phyloP scores from a whole-genome alignment of 1,140 invertebrate genomes.

The Linepithema humile region DNA sequence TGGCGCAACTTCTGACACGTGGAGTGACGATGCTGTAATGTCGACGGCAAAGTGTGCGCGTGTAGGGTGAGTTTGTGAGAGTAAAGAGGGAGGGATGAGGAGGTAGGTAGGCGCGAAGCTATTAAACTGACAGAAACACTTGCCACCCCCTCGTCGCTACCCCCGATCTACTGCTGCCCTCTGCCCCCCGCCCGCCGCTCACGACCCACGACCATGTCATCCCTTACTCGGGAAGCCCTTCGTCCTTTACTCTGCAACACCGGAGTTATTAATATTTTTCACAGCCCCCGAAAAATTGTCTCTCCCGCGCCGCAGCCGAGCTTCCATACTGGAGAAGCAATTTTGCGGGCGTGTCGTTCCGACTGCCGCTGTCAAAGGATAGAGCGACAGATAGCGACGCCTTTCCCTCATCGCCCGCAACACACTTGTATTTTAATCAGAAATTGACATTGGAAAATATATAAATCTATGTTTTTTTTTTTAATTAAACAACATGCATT shows the following conservation, averaged over 20 bases:
- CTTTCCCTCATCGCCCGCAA: neutral
- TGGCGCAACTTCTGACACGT: conserved; percentile 82
- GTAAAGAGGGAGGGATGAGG: conserved; percentile 49
- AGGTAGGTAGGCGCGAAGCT: conserved; percentile 79
- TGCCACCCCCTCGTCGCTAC: conserved; percentile 80
- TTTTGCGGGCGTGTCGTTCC: conserved; percentile 79
- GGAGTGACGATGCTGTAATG: conserved; percentile 82
- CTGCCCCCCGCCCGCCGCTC: conserved; percentile 54
- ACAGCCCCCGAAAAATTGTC: conserved; percentile 80
- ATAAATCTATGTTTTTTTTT: neutral
- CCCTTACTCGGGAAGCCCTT: conserved; percentile 70
- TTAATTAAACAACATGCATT: neutral
- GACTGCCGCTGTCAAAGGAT: conserved; percentile 79
- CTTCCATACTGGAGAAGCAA: conserved; percentile 72
- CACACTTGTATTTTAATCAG: conserved; percentile 9
- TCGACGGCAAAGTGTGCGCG: conserved; percentile 76
- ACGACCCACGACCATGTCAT: conserved; percentile 67
- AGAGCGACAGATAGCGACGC: conserved; percentile 66
- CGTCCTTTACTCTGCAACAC: conserved; percentile 68
- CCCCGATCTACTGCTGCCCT: conserved; percentile 48
- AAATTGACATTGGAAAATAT: neutral
- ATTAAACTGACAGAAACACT: conserved; percentile 86
- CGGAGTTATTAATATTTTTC: conserved; percentile 84
- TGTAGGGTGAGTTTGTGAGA: conserved; percentile 60
- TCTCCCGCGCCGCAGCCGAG: conserved; percentile 69